A percentile compares a stretch with the other conserved stretches of the same genome.
Conservation (phyloP, 2,113 vertebrate genomes). For the Corythaeola cristata region DNA sequence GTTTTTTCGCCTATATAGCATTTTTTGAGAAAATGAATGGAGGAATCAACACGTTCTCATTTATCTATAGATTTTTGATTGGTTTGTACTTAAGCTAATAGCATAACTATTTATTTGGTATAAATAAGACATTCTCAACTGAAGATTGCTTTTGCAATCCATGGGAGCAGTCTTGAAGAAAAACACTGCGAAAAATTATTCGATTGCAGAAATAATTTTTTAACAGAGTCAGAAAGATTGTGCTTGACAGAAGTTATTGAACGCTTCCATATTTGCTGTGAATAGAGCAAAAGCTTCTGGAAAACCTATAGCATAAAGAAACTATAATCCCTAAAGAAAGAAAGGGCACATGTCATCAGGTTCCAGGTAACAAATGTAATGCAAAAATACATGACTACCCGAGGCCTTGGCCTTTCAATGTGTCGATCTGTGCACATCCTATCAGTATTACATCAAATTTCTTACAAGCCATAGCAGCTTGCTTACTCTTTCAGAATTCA, state of each 20-base stretch:
- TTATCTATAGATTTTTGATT: constrained; percentile 47
- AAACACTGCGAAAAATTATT: constrained; percentile 31
- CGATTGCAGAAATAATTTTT: background rate
- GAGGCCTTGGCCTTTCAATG: background rate
- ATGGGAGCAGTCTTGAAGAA: background rate
- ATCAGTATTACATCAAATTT: background rate
- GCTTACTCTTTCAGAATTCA: background rate
- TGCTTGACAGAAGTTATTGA: background rate
- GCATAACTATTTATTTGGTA: constrained; percentile 57
- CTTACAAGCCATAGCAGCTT: background rate
- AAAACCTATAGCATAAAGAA: background rate
- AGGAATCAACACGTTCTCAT: constrained; percentile 55
- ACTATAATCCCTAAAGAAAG: background rate
- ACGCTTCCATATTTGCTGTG: background rate
- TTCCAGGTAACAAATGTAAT: background rate
- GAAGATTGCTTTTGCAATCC: background rate
- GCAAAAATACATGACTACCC: background rate
- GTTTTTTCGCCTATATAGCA: constrained; percentile 37
- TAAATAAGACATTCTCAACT: constrained; percentile 39
- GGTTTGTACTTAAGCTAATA: constrained; percentile 52
- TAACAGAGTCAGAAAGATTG: background rate
- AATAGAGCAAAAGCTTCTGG: background rate
- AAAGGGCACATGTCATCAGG: background rate
- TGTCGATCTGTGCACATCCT: background rate
- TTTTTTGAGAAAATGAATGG: constrained; percentile 40